Conservation (phyloP, 30 jellyfish, hydroid and myxozoan genomes). For the Aurelia coerulea region DNA sequence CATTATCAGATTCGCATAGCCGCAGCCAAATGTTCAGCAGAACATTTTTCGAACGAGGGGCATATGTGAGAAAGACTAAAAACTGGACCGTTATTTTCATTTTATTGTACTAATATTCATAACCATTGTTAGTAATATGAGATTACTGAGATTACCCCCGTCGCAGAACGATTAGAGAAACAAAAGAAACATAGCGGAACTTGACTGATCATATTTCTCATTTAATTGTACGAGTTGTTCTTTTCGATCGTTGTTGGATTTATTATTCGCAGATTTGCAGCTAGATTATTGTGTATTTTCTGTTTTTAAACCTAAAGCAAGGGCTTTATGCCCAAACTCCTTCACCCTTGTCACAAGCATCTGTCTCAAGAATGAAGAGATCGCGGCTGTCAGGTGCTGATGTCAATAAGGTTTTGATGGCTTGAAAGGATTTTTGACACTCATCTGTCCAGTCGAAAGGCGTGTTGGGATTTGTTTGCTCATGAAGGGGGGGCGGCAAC, state of each 20-base stretch:
- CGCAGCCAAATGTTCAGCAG: conserved; percentile 36
- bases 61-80: conserved; percentile 28
- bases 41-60: conserved; percentile 23
- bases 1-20: conserved; percentile 17
- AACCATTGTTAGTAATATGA: not conserved
- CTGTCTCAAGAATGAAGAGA: too few species aligned
- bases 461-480: too few species aligned
- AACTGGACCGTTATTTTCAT: conserved; percentile 17
- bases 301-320: conserved; percentile 4
- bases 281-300: not conserved
- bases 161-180: not conserved
- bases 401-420: too few species aligned
- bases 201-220: too few species aligned
- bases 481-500: too few species aligned
- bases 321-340: conserved; percentile 27
- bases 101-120: not conserved
- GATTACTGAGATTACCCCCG: not conserved
- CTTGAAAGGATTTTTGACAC: too few species aligned
- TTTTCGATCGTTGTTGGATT: not conserved
- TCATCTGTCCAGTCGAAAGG: too few species aligned
- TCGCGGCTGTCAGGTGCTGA: not conserved
- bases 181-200: not conserved
- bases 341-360: too few species aligned
- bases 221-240: not conserved
- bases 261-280: not conserved